Percentiles rank a stretch among this genome's conserved stretches.
These are phyloP conservation scores for Sandelia bainsii DNA, from an alignment of 2,797 vertebrate genomes.

Conservation along the genomic window DNA sequence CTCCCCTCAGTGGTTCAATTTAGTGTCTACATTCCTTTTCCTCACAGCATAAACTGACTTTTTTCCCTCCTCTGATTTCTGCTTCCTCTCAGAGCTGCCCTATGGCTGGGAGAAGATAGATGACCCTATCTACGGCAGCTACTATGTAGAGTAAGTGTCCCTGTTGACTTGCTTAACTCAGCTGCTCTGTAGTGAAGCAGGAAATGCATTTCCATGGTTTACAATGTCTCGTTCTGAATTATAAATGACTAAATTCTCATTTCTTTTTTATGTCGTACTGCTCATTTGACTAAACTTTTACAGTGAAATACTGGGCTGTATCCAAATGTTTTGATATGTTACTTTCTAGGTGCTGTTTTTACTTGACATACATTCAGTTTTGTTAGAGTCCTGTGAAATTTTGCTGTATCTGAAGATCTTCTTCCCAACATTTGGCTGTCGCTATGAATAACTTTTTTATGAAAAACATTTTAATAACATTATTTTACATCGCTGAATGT, in stretches of 20 bases:
- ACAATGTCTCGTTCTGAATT: conserved; percentile 44
- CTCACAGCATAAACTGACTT: conserved; percentile 63
- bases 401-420: neutral
- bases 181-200: conserved; percentile 40
- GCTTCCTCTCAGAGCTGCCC: conserved; percentile 91
- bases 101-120: conserved; percentile 99
- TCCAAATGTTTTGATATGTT: neutral
- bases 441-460: neutral
- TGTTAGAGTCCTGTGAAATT: neutral
- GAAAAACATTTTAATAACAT: neutral
- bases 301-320: conserved; percentile 21
- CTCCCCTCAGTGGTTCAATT: conserved; percentile 64
- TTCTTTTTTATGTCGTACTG: conserved; percentile 41
- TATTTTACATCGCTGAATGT: too few species aligned
- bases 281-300: conserved; percentile 47
- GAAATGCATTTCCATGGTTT: conserved; percentile 51
- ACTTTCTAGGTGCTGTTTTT: neutral
- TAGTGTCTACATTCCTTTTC: conserved; percentile 50
- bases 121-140: conserved; percentile 97
- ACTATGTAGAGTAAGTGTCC: conserved; percentile 97
- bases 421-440: neutral
- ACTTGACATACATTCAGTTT: neutral
- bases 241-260: conserved; percentile 47
- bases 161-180: conserved; percentile 44
- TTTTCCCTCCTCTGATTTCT: conserved; percentile 78